Evolutionary conservation across 2,888 invertebrate genomes (phyloP).

Genomic region (Heliconius ethilla): DNA sequence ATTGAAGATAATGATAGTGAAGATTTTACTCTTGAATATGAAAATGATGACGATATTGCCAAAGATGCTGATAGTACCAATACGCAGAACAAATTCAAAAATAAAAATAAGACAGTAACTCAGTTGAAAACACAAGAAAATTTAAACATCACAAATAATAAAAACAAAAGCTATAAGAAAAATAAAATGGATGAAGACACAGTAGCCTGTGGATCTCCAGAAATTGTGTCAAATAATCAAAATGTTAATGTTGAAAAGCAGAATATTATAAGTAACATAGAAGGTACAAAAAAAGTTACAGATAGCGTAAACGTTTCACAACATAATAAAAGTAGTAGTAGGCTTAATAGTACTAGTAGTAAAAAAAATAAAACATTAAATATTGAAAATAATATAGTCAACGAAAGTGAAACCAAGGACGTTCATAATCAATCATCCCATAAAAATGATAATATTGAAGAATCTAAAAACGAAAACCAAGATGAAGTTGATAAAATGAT

Average conservation of each 20-base stretch:
- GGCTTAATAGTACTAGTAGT: slow-evolving; percentile 39
- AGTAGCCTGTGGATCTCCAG: not conserved
- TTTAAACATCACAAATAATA: not conserved
- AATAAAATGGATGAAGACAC: not conserved
- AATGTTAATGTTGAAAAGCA: slow-evolving; percentile 31
- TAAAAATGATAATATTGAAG: slow-evolving; percentile 31
- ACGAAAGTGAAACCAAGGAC: slow-evolving; percentile 6
- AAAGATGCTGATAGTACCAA: slow-evolving; percentile 18
- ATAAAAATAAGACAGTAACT: slow-evolving; percentile 12
- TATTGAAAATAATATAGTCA: slow-evolving; percentile 29
- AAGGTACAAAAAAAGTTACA: slow-evolving; percentile 3
- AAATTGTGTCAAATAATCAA: slow-evolving; percentile 28
- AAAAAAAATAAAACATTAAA: slow-evolving; percentile 23
- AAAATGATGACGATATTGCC: slow-evolving; percentile 38
- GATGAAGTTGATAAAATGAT: slow-evolving; percentile 28
- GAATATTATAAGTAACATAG: slow-evolving; percentile 1
- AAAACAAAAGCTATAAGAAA: not conserved
- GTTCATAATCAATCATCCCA: slow-evolving; percentile 8
- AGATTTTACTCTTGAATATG: slow-evolving; percentile 44
- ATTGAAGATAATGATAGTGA: slow-evolving; percentile 42
- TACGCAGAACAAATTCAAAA: slow-evolving; percentile 1
- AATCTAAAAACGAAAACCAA: slow-evolving; percentile 29
- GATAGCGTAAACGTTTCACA: slow-evolving; percentile 13
- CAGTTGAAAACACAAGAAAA: not conserved
- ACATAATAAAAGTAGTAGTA: slow-evolving; percentile 40